Evolutionary conservation across 2,113 vertebrate genomes (phyloP).

Genomic region (Strigops habroptila): DNA sequence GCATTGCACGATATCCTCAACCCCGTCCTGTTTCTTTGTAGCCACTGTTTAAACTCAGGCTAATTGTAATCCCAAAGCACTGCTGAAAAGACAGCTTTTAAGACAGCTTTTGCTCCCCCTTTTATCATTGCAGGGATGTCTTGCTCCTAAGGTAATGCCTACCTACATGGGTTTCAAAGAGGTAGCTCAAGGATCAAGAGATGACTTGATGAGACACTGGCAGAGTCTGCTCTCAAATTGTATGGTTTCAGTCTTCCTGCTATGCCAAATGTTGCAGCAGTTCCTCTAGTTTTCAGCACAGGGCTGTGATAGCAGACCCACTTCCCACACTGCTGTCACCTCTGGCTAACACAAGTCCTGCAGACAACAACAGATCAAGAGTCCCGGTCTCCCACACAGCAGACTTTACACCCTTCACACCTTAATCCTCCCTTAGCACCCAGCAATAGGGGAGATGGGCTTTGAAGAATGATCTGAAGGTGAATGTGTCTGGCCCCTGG

Average conservation of each 20-base stretch:
- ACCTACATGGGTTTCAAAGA: neutral
- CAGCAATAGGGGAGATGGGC: neutral
- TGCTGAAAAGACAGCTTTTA: neutral
- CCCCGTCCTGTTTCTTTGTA: neutral
- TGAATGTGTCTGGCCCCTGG: neutral
- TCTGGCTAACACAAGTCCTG: neutral
- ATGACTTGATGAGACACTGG: neutral
- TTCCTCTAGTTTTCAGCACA: neutral
- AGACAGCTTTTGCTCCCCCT: neutral
- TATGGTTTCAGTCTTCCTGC: neutral
- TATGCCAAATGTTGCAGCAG: neutral
- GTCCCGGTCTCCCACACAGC: neutral
- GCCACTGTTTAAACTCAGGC: neutral
- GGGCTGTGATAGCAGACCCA: neutral
- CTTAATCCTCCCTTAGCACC: neutral
- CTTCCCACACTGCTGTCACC: neutral
- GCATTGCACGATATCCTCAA: neutral
- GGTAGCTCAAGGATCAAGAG: neutral
- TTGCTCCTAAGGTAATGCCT: neutral
- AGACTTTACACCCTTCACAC: neutral
- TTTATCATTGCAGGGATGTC: neutral
- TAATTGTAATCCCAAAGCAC: neutral
- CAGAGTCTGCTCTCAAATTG: neutral
- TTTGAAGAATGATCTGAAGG: neutral
- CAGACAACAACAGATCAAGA: neutral